Evolutionary conservation across 2,888 invertebrate species (phyloP).

Genomic region (Mechanitis messenoides): DNA sequence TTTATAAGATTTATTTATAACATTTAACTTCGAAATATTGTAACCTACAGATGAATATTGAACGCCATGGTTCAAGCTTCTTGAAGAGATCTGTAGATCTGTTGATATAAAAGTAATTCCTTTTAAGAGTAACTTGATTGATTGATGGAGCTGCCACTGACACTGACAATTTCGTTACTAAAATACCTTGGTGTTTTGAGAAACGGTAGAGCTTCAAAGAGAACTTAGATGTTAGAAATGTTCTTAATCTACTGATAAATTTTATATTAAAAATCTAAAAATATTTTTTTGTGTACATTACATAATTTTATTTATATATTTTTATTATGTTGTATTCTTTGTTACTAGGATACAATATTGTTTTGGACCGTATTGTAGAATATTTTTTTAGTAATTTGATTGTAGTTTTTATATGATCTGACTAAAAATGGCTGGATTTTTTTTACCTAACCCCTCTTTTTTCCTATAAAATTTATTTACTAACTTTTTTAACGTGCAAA

Average conservation of each 20-base stretch:
- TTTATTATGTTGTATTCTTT: too few species aligned
- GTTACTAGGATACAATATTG: too few species aligned
- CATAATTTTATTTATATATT: too few species aligned
- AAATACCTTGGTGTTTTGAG: slow-evolving; percentile 21
- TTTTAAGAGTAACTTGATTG: slow-evolving; percentile 64
- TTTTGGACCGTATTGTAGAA: too few species aligned
- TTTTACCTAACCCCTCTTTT: too few species aligned
- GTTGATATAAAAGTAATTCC: slow-evolving; percentile 66
- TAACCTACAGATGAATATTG: slow-evolving; percentile 35
- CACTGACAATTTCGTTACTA: slow-evolving; percentile 59
- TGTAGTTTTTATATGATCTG: too few species aligned
- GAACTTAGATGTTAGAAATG: neutral
- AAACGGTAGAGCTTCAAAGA: slow-evolving; percentile 1
- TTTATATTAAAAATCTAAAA: neutral
- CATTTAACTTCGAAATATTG: slow-evolving; percentile 33
- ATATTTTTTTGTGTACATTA: too few species aligned
- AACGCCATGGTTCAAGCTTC: slow-evolving; percentile 49
- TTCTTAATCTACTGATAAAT: neutral
- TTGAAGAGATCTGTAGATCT: slow-evolving; percentile 58
- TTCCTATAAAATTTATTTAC: too few species aligned
- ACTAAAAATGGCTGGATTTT: too few species aligned
- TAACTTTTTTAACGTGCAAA: too few species aligned
- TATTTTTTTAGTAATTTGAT: too few species aligned
- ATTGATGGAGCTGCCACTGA: slow-evolving; percentile 62
- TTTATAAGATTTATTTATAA: too few species aligned